These are phyloP conservation scores for Solenodon paradoxus DNA, from an alignment of 2,113 vertebrate genomes.

Conservation along the genomic window DNA sequence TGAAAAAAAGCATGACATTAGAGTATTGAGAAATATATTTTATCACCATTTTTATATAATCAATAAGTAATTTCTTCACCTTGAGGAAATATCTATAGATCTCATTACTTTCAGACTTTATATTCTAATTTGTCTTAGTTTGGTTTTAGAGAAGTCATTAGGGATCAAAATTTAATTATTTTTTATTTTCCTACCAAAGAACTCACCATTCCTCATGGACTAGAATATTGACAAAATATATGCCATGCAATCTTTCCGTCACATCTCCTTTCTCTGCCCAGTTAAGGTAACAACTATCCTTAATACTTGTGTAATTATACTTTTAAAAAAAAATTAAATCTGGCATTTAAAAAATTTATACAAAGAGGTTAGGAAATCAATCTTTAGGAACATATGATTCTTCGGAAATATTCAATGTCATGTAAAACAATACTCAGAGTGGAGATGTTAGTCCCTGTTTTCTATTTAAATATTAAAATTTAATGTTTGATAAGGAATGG, in stretches of 20 bases:
- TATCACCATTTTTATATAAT: background rate
- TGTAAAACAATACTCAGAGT: background rate
- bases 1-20: background rate
- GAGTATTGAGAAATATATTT: background rate
- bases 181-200: background rate
- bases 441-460: background rate
- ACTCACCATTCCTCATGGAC: background rate
- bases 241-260: fast-evolving
- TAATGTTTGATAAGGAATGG: background rate
- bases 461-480: background rate
- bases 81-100: background rate
- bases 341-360: background rate
- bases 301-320: background rate
- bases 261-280: background rate
- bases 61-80: background rate
- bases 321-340: background rate
- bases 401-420: background rate
- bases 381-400: background rate
- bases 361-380: background rate
- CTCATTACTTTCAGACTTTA: background rate
- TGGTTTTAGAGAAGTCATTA: background rate
- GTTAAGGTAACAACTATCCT: background rate
- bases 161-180: background rate
- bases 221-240: background rate
- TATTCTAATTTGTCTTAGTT: background rate